Evolutionary conservation across 2,888 invertebrate genomes (phyloP), one percentile per base, ranked within the genome.

Genomic region (Cerastis rubricosa): DNA sequence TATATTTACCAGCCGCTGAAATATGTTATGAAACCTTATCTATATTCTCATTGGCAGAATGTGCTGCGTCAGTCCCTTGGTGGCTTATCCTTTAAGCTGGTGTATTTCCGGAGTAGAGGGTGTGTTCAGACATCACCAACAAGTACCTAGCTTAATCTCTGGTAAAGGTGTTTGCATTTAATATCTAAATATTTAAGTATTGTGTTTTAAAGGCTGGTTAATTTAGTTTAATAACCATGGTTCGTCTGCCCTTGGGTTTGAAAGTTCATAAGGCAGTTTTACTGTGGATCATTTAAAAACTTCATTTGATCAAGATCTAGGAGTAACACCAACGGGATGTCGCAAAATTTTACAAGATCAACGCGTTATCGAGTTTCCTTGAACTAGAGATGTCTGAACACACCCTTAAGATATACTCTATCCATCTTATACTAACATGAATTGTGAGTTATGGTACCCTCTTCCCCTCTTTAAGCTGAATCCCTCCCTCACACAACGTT

Each of bases 21-120:
- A 80, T 87, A 81, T 83, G 64, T 71, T 77, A 85, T 83, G 75
- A 76, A 80, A 76, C 80, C 78, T 68, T 81, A 74, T 85, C 80
- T 81, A 79, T 79, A 80, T 78, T 73, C 74, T 71, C 76, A 79
- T 87, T 80, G 80, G 76, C 73, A 68, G 65, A 87, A 82, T 82
- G 63, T 76, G 80, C 71, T 76, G 74, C 74, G 69, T 66, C 67
- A 82, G 85, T 81, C 84, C 76, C 78, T 74, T 45, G 40, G 65
- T 35, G 59, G 82, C 76, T 87, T 84, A 87, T 87, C 81, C 78
- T 74, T 57, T 82, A 88, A 87, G 86, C 86, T 80, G 65, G 80
- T 84, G 72, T 81, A 84, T 87, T 87, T 85, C 78, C 84, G 81
- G 73, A 72, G 25, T 70, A 64, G 57, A 82, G 71, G 63, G 65